Evolutionary conservation across 2,113 vertebrate genomes (phyloP).

Genomic region (Chrysemys picta): DNA sequence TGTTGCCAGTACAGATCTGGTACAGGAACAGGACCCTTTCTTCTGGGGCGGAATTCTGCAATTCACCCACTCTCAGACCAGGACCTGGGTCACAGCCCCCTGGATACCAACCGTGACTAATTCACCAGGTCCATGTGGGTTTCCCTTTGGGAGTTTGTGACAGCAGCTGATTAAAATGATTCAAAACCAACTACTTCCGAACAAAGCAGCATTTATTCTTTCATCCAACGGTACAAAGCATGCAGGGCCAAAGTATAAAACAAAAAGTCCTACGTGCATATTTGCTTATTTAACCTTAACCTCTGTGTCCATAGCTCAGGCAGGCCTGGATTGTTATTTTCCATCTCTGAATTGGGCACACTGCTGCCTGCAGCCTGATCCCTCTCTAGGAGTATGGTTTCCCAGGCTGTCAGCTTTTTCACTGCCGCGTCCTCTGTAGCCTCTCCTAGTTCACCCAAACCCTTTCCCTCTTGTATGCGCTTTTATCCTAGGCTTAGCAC

Average conservation of each 20-base stretch:
- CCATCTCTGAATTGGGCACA: too few relatives aligned
- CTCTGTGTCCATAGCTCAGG: background rate
- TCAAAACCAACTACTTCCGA: background rate
- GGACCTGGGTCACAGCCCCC: too few relatives aligned
- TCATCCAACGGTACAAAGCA: background rate
- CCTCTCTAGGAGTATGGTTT: background rate
- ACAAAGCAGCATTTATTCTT: background rate
- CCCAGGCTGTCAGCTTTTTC: background rate
- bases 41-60: background rate
- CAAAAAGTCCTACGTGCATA: background rate
- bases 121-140: background rate
- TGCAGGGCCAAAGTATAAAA: background rate
- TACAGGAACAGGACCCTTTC: background rate
- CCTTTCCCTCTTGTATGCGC: background rate
- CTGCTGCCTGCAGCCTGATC: background rate
- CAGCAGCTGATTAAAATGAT: background rate
- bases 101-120: background rate
- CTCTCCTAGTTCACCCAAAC: background rate
- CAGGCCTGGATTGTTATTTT: background rate
- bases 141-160: background rate
- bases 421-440: background rate
- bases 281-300: background rate
- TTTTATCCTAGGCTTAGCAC: background rate
- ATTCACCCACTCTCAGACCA: background rate
- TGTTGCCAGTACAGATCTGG: background rate